Evolutionary conservation across 2,113 vertebrate genomes (phyloP), one percentile per base, ranked within the genome.

Genomic region (Nothocercus julius): DNA sequence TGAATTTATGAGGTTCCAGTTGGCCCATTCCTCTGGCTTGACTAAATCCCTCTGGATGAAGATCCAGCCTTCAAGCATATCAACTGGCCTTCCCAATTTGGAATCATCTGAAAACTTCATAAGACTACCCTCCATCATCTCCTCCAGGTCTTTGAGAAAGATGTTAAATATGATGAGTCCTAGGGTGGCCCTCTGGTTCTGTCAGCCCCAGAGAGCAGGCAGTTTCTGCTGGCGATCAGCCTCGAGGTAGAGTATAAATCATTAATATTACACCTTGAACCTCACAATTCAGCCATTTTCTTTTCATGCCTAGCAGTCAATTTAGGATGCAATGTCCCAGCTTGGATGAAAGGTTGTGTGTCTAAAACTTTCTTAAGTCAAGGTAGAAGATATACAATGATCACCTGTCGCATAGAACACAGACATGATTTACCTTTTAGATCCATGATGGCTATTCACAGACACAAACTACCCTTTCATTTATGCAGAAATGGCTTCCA

Each of bases 331-430:
- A 76, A 28, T 32, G 6, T 30, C 51, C 24, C 36, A 72, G 15
- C 4, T 7, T 45, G 25, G 75, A 67, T 54, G 53, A 5, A 36
- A 82, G 22, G 17, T 59, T 76, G 51, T n/a, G 2, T 30, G 34
- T 64, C 63, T 90, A 90, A 64, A 78, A 20, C 13, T n/a, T 79
- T 67, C 63, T n/a, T 64, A 81, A 61, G 34, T n/a, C n/a, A 67
- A 75, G 36, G 22, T 38, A 51, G 61, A 87, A 94, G 38, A 51
- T 15, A 32, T 36, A 7, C 44, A 78, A 32, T 63, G 14, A 19
- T 51, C 11, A 40, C 13, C 14, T 76, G 19, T 74, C 21, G 74
- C 16, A 2, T 7, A 32, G 14, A 27, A 54, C 7, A 54, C 18
- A 62, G 38, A 32, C 5, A 30, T 11, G 49, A 77, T 11, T 36